phyloP scores from a whole-genome alignment of 2,888 invertebrate genomes.

The Folsomia manolachei region DNA sequence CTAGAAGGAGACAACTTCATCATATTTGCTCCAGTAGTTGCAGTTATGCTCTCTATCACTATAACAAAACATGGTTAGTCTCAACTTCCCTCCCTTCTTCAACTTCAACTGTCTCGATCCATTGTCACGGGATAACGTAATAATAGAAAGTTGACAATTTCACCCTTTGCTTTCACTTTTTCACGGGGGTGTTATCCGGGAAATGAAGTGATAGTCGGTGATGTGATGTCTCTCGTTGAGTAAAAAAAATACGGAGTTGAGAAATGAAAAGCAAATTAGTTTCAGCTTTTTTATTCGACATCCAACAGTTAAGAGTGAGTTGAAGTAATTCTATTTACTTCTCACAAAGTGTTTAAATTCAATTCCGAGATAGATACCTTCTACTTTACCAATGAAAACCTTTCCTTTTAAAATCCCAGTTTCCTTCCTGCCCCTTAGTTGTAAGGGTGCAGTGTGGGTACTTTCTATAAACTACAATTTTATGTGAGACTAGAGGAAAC shows the following conservation, averaged over 20 bases:
- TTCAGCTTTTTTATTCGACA: slow-evolving; percentile 18
- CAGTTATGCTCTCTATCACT: not conserved
- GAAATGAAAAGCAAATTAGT: slow-evolving; percentile 24
- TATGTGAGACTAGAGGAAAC: no score
- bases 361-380: no score
- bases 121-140: not conserved
- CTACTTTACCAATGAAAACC: no score
- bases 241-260: not conserved
- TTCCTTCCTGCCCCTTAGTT: not conserved
- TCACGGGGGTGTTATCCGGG: not conserved
- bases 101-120: not conserved
- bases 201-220: not conserved
- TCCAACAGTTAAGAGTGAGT: not conserved
- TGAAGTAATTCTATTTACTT: no score
- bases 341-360: no score
- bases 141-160: slow-evolving; percentile 4
- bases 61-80: not conserved
- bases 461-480: not conserved
- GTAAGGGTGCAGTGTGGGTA: no score
- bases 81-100: not conserved
- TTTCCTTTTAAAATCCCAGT: not conserved
- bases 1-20: slow-evolving; percentile 9
- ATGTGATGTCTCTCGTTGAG: not conserved
- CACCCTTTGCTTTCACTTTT: not conserved
- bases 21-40: slow-evolving; percentile 15